Conservation (phyloP, 2,888 invertebrate genomes). For the Tipula lateralis region DNA sequence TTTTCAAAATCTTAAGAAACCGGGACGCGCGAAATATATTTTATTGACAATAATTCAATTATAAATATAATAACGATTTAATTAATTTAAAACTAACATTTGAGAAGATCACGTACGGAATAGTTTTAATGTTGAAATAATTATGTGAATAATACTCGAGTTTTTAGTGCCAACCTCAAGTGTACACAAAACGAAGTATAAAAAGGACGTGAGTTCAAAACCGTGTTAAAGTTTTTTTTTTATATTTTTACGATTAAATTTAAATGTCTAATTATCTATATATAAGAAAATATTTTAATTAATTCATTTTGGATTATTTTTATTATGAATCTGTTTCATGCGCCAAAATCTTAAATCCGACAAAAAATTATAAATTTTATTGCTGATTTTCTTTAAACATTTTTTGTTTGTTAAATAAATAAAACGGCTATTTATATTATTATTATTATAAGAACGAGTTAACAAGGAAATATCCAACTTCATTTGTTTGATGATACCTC, state of each 20-base stretch:
- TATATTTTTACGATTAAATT: not conserved
- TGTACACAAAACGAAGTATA: not conserved
- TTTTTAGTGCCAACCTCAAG: not conserved
- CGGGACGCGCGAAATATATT: not conserved
- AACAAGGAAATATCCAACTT: constrained; percentile 27
- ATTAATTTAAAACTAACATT: not conserved
- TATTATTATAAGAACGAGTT: not conserved
- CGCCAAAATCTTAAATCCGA: not conserved
- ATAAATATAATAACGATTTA: not conserved
- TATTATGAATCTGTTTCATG: too few species aligned
- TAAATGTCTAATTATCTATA: not conserved
- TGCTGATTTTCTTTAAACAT: not conserved
- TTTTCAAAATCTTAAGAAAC: not conserved
- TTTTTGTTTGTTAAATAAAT: not conserved
- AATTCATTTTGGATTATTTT: not conserved
- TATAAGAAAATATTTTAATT: not conserved
- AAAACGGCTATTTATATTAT: not conserved
- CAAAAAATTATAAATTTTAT: not conserved
- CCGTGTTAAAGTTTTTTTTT: not conserved
- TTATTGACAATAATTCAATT: not conserved
- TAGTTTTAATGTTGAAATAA: not conserved
- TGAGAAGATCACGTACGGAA: not conserved
- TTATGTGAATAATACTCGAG: not conserved
- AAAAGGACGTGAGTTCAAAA: not conserved
- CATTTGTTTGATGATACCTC: constrained; percentile 27